These are phyloP conservation scores for Netelia fuscicornis DNA, from an alignment of 2,888 invertebrate species.

Conservation along the genomic window DNA sequence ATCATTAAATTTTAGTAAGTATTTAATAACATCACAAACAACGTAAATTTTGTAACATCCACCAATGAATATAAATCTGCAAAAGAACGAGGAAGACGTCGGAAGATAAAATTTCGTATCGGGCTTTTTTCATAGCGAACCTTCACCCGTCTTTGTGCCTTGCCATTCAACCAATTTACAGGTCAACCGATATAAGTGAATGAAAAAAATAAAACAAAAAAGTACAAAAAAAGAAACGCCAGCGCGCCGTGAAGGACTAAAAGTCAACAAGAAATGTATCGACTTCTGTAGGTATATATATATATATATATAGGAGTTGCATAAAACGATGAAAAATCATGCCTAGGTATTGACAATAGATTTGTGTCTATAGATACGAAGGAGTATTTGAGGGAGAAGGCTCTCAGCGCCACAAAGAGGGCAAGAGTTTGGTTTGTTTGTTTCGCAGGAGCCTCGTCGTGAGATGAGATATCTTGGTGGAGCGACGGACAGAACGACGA, in stretches of 20 bases:
- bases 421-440: constrained; percentile 55
- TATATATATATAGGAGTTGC: neutral
- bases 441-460: constrained; percentile 42
- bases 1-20: too few species aligned
- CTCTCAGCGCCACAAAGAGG: constrained; percentile 35
- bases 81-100: neutral
- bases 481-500: constrained; percentile 11
- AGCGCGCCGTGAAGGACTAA: constrained; percentile 5
- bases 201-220: constrained; percentile 6
- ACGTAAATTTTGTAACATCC: neutral
- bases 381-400: constrained; percentile 8
- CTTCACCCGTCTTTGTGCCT: neutral
- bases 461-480: constrained; percentile 43
- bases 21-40: neutral
- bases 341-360: constrained; percentile 45
- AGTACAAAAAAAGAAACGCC: neutral
- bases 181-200: constrained; percentile 43
- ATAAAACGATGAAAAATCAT: constrained; percentile 4
- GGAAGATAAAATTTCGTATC: neutral
- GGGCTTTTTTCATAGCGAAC: constrained; percentile 2
- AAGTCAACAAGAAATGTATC: constrained; percentile 53
- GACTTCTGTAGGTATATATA: neutral
- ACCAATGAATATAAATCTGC: neutral
- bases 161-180: constrained; percentile 20
- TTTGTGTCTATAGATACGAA: neutral